phyloP scores from a whole-genome alignment of 2,888 invertebrate species.

The Trichogramma evanescens region DNA sequence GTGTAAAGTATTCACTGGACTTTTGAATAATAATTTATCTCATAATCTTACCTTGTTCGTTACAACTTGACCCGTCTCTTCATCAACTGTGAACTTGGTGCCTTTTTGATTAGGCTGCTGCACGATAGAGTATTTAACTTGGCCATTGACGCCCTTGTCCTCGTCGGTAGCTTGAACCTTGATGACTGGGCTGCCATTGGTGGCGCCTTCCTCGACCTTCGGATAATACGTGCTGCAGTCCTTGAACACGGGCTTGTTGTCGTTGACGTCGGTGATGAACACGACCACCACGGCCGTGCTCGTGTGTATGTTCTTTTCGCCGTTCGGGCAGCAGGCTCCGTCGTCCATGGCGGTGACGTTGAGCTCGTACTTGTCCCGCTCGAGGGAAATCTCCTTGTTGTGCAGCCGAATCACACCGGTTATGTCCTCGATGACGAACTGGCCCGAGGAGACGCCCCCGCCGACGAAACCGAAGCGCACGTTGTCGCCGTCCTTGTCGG shows the following conservation, averaged over 20 bases:
- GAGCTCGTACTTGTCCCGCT: slow-evolving; percentile 88
- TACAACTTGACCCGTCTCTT: slow-evolving; percentile 88
- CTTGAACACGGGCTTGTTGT: slow-evolving; percentile 92
- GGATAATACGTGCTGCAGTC: slow-evolving; percentile 89
- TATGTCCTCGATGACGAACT: slow-evolving; percentile 91
- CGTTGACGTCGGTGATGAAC: slow-evolving; percentile 94
- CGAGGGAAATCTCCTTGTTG: slow-evolving; percentile 77
- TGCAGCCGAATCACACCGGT: slow-evolving; percentile 89
- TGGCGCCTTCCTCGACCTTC: slow-evolving; percentile 89
- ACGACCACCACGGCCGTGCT: slow-evolving; percentile 93
- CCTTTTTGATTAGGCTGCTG: slow-evolving; percentile 93
- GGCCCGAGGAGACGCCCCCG: slow-evolving; percentile 82
- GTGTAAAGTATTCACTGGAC: not conserved
- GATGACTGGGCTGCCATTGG: slow-evolving; percentile 87
- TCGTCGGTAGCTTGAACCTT: slow-evolving; percentile 91
- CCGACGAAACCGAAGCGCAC: slow-evolving; percentile 88
- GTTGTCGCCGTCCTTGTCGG: slow-evolving; percentile 95
- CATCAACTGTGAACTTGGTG: slow-evolving; percentile 91
- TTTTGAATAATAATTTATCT: not conserved
- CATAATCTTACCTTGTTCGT: slow-evolving; percentile 68
- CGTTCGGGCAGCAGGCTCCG: slow-evolving; percentile 91
- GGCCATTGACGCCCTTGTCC: slow-evolving; percentile 92
- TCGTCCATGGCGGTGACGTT: slow-evolving; percentile 98
- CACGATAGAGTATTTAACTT: slow-evolving; percentile 94
- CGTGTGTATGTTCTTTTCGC: slow-evolving; percentile 80